Percentiles rank a stretch among this genome's conserved stretches.
Conservation (phyloP, 2,797 vertebrate species). For the Leuciscus waleckii region DNA sequence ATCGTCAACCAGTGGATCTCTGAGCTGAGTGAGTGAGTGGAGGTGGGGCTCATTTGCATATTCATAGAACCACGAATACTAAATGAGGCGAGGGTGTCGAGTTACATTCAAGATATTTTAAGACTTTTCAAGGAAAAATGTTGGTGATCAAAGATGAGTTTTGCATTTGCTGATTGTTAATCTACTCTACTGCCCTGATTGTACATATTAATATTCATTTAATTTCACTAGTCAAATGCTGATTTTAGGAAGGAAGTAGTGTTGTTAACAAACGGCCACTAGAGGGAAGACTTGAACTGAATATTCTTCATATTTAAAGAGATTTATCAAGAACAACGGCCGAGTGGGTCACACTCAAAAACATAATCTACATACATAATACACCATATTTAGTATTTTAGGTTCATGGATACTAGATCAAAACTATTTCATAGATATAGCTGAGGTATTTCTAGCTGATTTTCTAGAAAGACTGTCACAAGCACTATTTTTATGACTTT, state of each 20-base stretch:
- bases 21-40: too few species aligned
- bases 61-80: too few species aligned
- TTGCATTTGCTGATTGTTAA: background rate
- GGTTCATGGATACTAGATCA: background rate
- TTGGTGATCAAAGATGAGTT: too few species aligned
- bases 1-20: too few species aligned
- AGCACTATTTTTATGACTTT: background rate
- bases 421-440: background rate
- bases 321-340: background rate
- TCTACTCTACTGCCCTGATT: background rate
- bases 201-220: background rate
- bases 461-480: background rate
- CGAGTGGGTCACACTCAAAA: background rate
- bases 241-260: background rate
- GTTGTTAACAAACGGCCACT: slow-evolving; percentile 3
- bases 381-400: background rate
- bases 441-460: background rate
- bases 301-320: background rate
- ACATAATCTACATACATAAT: background rate
- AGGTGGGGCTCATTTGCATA: too few species aligned
- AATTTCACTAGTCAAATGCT: too few species aligned
- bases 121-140: too few species aligned
- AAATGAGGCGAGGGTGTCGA: too few species aligned
- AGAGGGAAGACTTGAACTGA: slow-evolving; percentile 16
- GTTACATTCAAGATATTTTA: too few species aligned